Percentiles rank a stretch among this genome's conserved stretches.
These are phyloP conservation scores for Holacanthus passer DNA, from an alignment of 2,113 vertebrate genomes.

Conservation along the genomic window DNA sequence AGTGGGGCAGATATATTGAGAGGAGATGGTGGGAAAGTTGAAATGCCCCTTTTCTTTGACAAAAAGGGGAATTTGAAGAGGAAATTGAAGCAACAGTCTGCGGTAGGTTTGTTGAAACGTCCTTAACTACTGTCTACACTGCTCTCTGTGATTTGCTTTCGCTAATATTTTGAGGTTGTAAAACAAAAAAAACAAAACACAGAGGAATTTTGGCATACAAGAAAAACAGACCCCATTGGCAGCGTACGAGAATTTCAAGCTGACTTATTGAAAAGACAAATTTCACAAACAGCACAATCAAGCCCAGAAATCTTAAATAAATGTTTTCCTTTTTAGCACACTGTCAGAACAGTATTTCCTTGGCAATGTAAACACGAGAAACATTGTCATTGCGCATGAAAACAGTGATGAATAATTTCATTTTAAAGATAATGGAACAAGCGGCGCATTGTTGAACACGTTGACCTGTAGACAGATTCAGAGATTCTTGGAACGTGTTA, in stretches of 20 bases:
- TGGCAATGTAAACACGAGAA: slow-evolving; percentile 56
- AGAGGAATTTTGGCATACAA: neutral
- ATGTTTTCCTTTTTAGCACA: slow-evolving; percentile 54
- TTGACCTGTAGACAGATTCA: slow-evolving; percentile 73
- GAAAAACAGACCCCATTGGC: slow-evolving; percentile 26
- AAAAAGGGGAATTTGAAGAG: slow-evolving; percentile 72
- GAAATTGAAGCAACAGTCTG: slow-evolving; percentile 72
- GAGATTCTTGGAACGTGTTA: slow-evolving; percentile 81
- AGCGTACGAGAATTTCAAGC: neutral
- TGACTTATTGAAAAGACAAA: slow-evolving; percentile 53
- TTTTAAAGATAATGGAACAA: slow-evolving; percentile 72
- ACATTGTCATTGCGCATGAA: slow-evolving; percentile 55
- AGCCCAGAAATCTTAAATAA: slow-evolving; percentile 44
- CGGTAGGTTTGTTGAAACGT: slow-evolving; percentile 55
- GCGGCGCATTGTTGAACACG: slow-evolving; percentile 64
- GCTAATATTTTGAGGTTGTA: slow-evolving; percentile 42
- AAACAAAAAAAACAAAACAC: slow-evolving; percentile 17
- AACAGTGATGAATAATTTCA: slow-evolving; percentile 63
- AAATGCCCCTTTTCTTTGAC: slow-evolving; percentile 71
- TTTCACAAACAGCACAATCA: slow-evolving; percentile 45
- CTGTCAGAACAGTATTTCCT: slow-evolving; percentile 49
- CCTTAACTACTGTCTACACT: slow-evolving; percentile 31
- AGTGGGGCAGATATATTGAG: slow-evolving; percentile 73
- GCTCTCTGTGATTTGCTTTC: slow-evolving; percentile 38
- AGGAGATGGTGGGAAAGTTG: slow-evolving; percentile 82